Percentiles rank a stretch among this genome's conserved stretches.
Conservation (phyloP, 2,888 invertebrate species). For the Minunthozetes semirufus region DNA sequence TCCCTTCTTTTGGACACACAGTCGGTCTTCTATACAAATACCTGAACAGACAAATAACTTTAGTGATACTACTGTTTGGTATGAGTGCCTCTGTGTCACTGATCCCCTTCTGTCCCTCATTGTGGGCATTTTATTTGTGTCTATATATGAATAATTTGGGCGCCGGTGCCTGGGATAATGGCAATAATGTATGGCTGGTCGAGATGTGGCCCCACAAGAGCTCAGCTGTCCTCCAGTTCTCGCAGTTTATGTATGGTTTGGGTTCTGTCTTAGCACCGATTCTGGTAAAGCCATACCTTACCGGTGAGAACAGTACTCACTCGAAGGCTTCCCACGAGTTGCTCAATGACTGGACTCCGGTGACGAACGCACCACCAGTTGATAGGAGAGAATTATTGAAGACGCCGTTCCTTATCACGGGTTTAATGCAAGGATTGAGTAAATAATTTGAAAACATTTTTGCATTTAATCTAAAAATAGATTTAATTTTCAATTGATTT, state of each 20-base stretch:
- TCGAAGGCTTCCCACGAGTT: neutral
- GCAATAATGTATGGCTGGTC: conserved; percentile 34
- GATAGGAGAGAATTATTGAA: neutral
- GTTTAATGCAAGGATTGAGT: neutral
- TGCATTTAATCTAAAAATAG: neutral
- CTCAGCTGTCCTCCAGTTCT: conserved; percentile 31
- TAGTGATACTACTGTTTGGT: neutral
- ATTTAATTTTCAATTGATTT: neutral
- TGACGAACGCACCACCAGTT: neutral
- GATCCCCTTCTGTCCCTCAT: neutral
- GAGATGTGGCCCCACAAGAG: conserved; percentile 33
- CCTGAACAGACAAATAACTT: conserved; percentile 25
- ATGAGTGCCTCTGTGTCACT: neutral
- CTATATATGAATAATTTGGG: neutral
- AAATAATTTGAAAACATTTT: neutral
- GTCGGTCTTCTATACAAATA: conserved; percentile 27
- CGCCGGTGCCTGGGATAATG: conserved; percentile 27
- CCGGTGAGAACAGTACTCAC: neutral
- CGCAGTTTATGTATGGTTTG: conserved; percentile 35
- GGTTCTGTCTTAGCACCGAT: conserved; percentile 33
- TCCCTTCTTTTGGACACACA: neutral
- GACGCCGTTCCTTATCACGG: neutral
- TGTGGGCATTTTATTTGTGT: neutral
- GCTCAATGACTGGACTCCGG: neutral
- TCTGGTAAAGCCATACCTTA: conserved; percentile 20